These are phyloP conservation scores for Poeciliopsis retropinna DNA, from an alignment of 2,113 vertebrate species.

Conservation along the genomic window DNA sequence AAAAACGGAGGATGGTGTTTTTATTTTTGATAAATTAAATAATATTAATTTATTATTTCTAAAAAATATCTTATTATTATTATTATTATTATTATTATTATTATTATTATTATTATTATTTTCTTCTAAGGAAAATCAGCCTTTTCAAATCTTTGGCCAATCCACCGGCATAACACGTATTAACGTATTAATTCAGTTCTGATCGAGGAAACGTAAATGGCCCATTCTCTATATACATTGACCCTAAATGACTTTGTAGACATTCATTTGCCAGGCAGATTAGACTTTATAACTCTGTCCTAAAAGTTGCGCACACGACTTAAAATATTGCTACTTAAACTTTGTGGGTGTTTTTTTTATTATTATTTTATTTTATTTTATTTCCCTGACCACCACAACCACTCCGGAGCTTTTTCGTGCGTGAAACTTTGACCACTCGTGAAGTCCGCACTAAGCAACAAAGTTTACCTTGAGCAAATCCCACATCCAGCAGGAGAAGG, in stretches of 20 bases:
- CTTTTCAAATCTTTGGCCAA: not conserved
- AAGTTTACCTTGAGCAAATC: constrained; percentile 89
- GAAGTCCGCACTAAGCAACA: constrained; percentile 24
- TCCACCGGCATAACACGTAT: no score
- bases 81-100: no score
- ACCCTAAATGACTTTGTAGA: not conserved
- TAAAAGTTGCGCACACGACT: not conserved
- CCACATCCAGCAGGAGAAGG: constrained; percentile 82
- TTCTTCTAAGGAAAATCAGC: not conserved
- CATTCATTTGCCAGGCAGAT: not conserved
- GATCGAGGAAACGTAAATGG: not conserved
- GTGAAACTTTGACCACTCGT: constrained; percentile 40
- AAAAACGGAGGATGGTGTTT: not conserved
- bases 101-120: not conserved
- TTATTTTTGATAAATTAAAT: not conserved
- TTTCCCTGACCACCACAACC: constrained; percentile 3
- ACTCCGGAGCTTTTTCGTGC: constrained; percentile 9
- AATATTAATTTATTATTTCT: not conserved
- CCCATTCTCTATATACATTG: not conserved
- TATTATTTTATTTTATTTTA: no score
- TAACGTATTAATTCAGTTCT: not conserved
- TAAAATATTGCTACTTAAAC: not conserved
- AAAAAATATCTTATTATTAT: no score
- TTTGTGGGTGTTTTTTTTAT: not conserved
- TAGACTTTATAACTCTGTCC: not conserved